Base-by-base conservation (phyloP, 2,797 vertebrate genomes). In the Xenopus petersii region DNA sequence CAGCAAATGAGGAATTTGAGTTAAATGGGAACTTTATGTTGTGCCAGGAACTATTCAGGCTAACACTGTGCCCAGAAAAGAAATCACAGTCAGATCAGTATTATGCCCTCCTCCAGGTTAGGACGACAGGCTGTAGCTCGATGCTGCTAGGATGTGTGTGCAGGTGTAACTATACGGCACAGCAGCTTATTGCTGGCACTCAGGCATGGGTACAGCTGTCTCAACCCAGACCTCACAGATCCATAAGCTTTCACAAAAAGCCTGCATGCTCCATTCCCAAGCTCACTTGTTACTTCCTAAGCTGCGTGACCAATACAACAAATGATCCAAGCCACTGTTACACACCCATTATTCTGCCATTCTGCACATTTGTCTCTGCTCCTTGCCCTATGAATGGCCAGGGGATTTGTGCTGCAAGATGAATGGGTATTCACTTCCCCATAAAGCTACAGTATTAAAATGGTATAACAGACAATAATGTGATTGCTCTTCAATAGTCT, bases 221-320 rank as follows among this genome's bases (percentile, higher is more conserved):
- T 66, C 56, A 60, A 67, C 15, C 76, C 75, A 67, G 64, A 81
- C n/a, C 49, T 12, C 26, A 77, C 21, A 11, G 1, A 77, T 55
- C 54, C 69, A 73, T 72, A 79, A 75, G 24, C 72, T 51, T 75
- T 77, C 33, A 36, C 26, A 79, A 81, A 81, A 84, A 81, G 81
- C n/a, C 58, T 74, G 78, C 80, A 82, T 48, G 81, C n/a, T 62
- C 64, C 49, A 79, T 79, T 81, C 68, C 71, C 16, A 84, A 81
- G 17, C 12, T 82, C 75, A 73, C 36, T 48, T 84, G 85, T 86
- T 80, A 79, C 80, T 83, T 80, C 75, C 74, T 80, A 81, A 82
- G 61, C 66, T 81, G 79, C 79, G 55, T 83, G 69, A 87, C 70
- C 72, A 86, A 84, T 64, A 42, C 8, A 80, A 80, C 67, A 80